Conservation (phyloP, 2,888 invertebrate species). For the Ennomos fuscantarius region DNA sequence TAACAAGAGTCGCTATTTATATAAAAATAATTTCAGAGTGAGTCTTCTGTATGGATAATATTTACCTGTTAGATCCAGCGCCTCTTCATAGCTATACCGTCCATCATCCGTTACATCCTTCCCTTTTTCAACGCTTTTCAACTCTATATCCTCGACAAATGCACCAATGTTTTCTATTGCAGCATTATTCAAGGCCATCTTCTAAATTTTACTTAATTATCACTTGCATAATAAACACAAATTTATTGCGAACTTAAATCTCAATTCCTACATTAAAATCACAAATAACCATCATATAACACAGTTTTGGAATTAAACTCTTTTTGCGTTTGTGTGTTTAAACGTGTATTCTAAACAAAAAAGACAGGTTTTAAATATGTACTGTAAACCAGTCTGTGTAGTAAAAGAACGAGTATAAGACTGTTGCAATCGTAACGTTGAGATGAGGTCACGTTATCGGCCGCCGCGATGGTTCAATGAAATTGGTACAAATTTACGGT, state of each 20-base stretch:
- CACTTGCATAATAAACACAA: no score
- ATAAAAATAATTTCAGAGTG: no score
- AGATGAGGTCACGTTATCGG: constrained; percentile 39
- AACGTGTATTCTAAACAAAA: background rate
- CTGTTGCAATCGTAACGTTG: constrained; percentile 19
- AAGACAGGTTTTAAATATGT: background rate
- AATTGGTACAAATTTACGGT: background rate
- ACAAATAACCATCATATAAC: no score
- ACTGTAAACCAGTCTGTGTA: constrained; percentile 31
- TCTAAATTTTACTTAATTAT: background rate
- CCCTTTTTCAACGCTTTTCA: constrained; percentile 16
- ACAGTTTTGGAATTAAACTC: no score
- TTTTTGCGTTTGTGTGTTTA: background rate
- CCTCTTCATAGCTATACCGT: constrained; percentile 51
- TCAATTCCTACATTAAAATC: no score
- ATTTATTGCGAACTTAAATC: no score
- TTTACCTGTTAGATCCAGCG: constrained; percentile 52
- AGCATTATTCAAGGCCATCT: constrained; percentile 32
- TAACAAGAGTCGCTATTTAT: no score
- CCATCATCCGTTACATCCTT: constrained; percentile 15
- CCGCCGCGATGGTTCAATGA: constrained; percentile 9
- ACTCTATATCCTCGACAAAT: constrained; percentile 31
- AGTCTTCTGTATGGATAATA: no score
- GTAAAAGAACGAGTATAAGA: constrained; percentile 21
- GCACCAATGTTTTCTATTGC: constrained; percentile 31